Evolutionary conservation across 2,113 vertebrate genomes (phyloP), one percentile per base, ranked within the genome.

Genomic region (Carassius gibelio): DNA sequence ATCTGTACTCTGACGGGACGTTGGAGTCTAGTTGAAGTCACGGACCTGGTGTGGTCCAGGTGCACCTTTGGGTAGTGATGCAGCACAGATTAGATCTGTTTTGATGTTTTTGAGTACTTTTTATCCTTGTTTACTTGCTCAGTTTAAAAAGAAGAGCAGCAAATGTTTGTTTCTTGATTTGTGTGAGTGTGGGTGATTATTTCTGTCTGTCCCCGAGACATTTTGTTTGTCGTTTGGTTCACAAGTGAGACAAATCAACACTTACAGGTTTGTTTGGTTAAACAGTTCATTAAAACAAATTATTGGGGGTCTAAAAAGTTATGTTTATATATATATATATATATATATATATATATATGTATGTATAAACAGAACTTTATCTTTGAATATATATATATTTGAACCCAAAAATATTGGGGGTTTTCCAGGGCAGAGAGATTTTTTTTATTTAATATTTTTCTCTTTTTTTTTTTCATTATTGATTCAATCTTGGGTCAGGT

Each of bases 1-100:
- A 5, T 57, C 38, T 62, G 19, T 64, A 79, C 80, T 82, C 69
- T 69, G 79, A 57, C 17, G 7, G 34, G 75, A 85, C 34, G 57
- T 83, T 74, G 26, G 17, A 7, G 62, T 79, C 76, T 79, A 79
- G 76, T 59, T 57, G 10, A 78, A n/a, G 30, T 78, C 75, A 38
- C 17, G 30, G 38, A 36, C 38, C 78, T 26, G 78, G 48, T 66
- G 7, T 15, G 61, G 19, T 87, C 59, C 45, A 17, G 26, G 57
- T 75, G 80, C 61, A 52, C 45, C 80, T n/a, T 57, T 75, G 34
- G 52, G 36, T 77, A 75, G 55, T 85, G 75, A 87, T 61, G 75
- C 84, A 87, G 88, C 76, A 87, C 84, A 85, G 84, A 66, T 76
- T 45, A n/a, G 23, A 75, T 66, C 79, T 83, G 26, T 83, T 79